Evolutionary conservation across 2,113 vertebrate genomes (phyloP), one percentile per base, ranked within the genome.

Genomic region (Leucosticte australis): DNA sequence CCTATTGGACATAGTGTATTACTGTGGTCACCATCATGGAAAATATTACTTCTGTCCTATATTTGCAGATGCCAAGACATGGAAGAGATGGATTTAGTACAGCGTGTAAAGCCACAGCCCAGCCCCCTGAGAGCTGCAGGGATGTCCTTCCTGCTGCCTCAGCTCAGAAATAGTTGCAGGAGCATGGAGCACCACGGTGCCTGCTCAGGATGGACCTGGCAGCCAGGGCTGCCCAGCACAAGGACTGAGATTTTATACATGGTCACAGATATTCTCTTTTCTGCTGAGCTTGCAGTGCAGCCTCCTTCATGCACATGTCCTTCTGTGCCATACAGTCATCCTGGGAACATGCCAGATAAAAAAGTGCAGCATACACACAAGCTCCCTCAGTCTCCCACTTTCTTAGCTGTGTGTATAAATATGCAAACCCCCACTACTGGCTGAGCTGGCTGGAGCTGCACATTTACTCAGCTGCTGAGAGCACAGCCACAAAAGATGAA

Each of bases 171-270:
- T 7, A 27, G 13, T 37, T 56, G 14, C 26, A 46, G n/a, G 59
- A 81, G 3, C 21, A 50, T 1, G 1, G 21, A 35, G 23, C 33
- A 23, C 11, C 1, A 1, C 0, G 0, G 35, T 10, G 19, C 49
- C 41, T 60, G 30, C 46, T 76, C 37, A 23, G n/a, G 24, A 62
- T 8, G 15, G 17, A 46, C 19, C 31, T 30, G 75, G 56, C 75
- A 95, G 70, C 55, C 31, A 20, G 37, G 60, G 13, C 49, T 65
- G 80, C 42, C 44, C 79, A 41, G 56, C 3, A 15, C 39, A 81
- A 81, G n/a, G 15, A n/a, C 3, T 15, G 60, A 87, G 46, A 65
- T 74, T 87, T 84, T 42, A 68, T 70, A 37, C 30, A 39, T 33
- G 12, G 75, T 49, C 68, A 93, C 65, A 22, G 85, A 83, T 69